phyloP scores from a whole-genome alignment of 1,140 invertebrate species.

The Cyphomyrmex costatus region DNA sequence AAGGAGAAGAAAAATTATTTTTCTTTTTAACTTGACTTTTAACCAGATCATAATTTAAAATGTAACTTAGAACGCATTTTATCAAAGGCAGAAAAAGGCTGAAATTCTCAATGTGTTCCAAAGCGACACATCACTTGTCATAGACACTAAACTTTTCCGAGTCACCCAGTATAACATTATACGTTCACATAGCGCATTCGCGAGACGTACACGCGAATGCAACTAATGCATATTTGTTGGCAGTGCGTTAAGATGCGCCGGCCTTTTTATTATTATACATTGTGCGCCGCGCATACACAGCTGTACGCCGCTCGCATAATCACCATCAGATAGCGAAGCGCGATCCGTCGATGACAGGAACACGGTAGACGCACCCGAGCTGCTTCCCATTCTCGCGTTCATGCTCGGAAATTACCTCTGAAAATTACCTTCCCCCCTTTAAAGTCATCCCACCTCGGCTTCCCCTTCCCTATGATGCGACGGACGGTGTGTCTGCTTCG shows the following conservation, averaged over 20 bases:
- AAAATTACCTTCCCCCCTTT: conserved; percentile 71
- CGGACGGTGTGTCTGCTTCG: conserved; percentile 46
- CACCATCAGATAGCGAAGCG: conserved; percentile 77
- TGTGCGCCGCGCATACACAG: conserved; percentile 31
- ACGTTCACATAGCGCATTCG: conserved; percentile 60
- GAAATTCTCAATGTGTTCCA: not conserved
- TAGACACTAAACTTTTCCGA: not conserved
- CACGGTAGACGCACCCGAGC: conserved; percentile 74
- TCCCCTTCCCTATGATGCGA: conserved; percentile 36
- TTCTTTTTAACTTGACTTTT: too few relatives aligned
- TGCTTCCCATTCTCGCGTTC: conserved; percentile 73
- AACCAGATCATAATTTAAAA: too few relatives aligned
- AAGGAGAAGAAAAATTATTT: too few relatives aligned
- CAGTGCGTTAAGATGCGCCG: conserved; percentile 55
- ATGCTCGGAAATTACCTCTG: conserved; percentile 72
- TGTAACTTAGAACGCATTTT: too few relatives aligned
- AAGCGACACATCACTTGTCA: not conserved
- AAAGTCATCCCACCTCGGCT: conserved; percentile 31
- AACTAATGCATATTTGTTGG: conserved; percentile 70
- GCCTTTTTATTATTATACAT: conserved; percentile 73
- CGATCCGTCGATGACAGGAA: conserved; percentile 79
- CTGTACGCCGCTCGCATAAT: conserved; percentile 69
- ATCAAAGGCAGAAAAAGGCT: not conserved
- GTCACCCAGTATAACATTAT: conserved; percentile 39
- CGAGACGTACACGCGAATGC: conserved; percentile 38